A percentile compares a stretch with the other conserved stretches of the same genome.
phyloP scores from a whole-genome alignment of 2,888 invertebrate genomes.

The Cosmorhoe ocellata region DNA sequence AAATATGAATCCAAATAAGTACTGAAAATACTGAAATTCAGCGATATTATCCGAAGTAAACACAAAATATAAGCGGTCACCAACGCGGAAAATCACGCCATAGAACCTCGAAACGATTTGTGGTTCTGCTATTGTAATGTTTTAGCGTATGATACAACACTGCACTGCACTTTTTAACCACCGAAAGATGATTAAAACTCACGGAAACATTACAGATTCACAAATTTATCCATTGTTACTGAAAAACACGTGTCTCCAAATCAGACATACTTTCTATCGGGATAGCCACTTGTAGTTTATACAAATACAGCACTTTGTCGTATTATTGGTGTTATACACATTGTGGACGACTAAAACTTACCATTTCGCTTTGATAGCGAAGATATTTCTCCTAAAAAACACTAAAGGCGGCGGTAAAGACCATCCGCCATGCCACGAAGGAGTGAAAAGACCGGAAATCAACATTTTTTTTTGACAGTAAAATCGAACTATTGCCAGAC shows the following conservation, averaged over 20 bases:
- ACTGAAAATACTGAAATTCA: background rate
- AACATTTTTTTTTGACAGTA: slow-evolving; percentile 58
- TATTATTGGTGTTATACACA: slow-evolving; percentile 32
- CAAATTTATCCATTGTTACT: slow-evolving; percentile 11
- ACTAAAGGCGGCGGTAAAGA: slow-evolving; percentile 71
- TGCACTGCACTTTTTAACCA: slow-evolving; percentile 14
- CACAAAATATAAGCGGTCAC: slow-evolving; percentile 13
- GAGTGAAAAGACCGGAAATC: slow-evolving; percentile 79
- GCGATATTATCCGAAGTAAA: slow-evolving; percentile 15
- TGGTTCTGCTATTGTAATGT: background rate
- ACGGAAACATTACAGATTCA: slow-evolving; percentile 16
- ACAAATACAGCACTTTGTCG: slow-evolving; percentile 39
- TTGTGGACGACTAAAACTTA: slow-evolving; percentile 56
- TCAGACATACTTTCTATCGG: slow-evolving; percentile 28
- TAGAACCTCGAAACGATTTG: background rate
- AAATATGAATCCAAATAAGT: background rate
- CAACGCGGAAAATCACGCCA: slow-evolving; percentile 1
- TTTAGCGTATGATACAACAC: slow-evolving; percentile 5
- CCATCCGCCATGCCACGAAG: slow-evolving; percentile 83
- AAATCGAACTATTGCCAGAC: slow-evolving; percentile 57
- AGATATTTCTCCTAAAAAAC: slow-evolving; percentile 72
- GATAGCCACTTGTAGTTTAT: slow-evolving; percentile 49
- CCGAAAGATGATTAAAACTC: slow-evolving; percentile 16
- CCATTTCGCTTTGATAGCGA: slow-evolving; percentile 79
- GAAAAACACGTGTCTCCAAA: slow-evolving; percentile 36